Base-by-base conservation (phyloP, 2,113 vertebrate genomes). In the Brachyhypopomus occidentalis region DNA sequence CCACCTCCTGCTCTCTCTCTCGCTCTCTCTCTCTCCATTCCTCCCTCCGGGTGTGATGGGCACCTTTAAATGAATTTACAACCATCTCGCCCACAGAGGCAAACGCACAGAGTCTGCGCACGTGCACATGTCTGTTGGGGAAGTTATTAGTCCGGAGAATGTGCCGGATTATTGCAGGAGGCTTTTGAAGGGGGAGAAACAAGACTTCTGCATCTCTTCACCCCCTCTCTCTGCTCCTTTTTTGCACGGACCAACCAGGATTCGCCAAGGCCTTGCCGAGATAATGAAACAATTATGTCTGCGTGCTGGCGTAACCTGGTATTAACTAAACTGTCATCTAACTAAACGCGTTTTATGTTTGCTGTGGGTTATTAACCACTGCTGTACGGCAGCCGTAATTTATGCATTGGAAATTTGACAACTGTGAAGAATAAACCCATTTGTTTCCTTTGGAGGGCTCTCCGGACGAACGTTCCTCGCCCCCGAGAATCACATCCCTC, bases 361-460 rank as follows among this genome's bases (percentile, higher is more conserved):
- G 86, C 87, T 78, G 67, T 77, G 84, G 81, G 84, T 72, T 85
- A 83, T 86, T 86, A 81, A 86, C 74, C 60, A 77, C 64, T 56
- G 74, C 59, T 75, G 71, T 87, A 86, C 87, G 81, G 67, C 79
- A 64, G 72, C 71, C 71, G 60, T 87, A 84, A 86, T 85, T 88
- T 86, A 87, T 86, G 86, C 84, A 88, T 87, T 87, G 78, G 78
- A 87, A 85, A 85, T 88, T 84, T 86, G 85, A 86, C 84, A 86
- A 88, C 84, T 82, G 83, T 74, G 78, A 84, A 86, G 77, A 79
- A 87, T 78, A 87, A 86, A 87, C 64, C 75, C 75, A 64, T 86
- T 87, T 84, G 82, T 84, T 83, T 83, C 66, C 80, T 78, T 56
- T 69, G 25, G 22, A 67, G 60, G 74, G 19, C 56, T 77, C 77